Evolutionary conservation across 2,888 invertebrate genomes (phyloP).

Genomic region (Chironomus tentans): DNA sequence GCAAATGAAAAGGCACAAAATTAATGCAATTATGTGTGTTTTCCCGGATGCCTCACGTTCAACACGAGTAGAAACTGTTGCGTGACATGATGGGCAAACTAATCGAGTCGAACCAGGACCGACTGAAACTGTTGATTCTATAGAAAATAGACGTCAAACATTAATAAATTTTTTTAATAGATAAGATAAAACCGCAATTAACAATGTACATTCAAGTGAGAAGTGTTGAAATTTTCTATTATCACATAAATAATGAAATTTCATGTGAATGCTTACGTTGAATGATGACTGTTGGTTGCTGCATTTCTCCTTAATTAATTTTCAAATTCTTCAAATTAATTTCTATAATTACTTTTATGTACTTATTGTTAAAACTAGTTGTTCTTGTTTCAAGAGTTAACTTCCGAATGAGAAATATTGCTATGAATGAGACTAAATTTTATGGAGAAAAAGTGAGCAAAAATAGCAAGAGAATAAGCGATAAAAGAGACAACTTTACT

Average conservation of each 20-base stretch:
- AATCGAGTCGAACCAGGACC: slow-evolving; percentile 10
- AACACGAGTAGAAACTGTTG: slow-evolving; percentile 38
- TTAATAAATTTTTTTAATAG: too few species aligned
- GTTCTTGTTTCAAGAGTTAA: too few species aligned
- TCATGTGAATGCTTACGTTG: background rate
- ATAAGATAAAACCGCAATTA: too few species aligned
- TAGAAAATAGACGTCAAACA: background rate
- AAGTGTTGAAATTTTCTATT: background rate
- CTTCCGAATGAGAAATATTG: too few species aligned
- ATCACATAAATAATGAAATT: background rate
- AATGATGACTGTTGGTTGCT: slow-evolving; percentile 18
- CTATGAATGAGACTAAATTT: too few species aligned
- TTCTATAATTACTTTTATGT: background rate
- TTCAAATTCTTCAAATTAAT: background rate
- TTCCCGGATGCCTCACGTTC: slow-evolving; percentile 41
- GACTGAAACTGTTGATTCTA: slow-evolving; percentile 1
- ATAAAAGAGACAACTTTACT: too few species aligned
- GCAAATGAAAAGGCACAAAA: slow-evolving; percentile 42
- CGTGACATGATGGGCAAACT: slow-evolving; percentile 12
- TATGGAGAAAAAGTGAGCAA: too few species aligned
- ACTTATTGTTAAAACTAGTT: too few species aligned
- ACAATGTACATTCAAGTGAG: too few species aligned
- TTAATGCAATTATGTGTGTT: slow-evolving; percentile 47
- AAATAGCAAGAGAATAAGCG: too few species aligned
- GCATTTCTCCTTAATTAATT: background rate